A percentile compares a stretch with the other conserved stretches of the same genome.
Evolutionary conservation across 1,140 invertebrate species (phyloP).

Genomic region (Pseudoatta argentina): DNA sequence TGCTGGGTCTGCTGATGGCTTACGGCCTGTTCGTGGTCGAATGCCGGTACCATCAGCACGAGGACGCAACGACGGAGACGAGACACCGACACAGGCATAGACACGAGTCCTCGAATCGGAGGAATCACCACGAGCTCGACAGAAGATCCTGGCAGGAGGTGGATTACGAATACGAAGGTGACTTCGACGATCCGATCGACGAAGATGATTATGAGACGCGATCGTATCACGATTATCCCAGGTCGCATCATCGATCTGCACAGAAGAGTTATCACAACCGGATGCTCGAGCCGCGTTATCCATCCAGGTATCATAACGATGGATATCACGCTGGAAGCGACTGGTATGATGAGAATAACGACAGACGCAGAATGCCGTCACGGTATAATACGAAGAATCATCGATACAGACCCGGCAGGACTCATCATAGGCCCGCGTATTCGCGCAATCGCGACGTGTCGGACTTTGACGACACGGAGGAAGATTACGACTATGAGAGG

Average conservation of each 20-base stretch:
- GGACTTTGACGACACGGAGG: constrained; percentile 54
- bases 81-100: constrained; percentile 79
- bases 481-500: constrained; percentile 59
- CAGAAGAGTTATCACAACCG: constrained; percentile 38
- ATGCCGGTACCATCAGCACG: constrained; percentile 64
- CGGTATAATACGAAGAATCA: constrained; percentile 42
- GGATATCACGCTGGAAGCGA: constrained; percentile 46
- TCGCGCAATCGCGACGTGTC: constrained; percentile 53
- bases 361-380: constrained; percentile 30
- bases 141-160: constrained; percentile 64
- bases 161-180: constrained; percentile 66
- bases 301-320: constrained; percentile 17
- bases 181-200: constrained; percentile 23
- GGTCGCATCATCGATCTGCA: constrained; percentile 41
- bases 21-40: constrained; percentile 65
- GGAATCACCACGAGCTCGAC: constrained; percentile 64
- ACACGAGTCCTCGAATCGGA: constrained; percentile 69
- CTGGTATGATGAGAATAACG: constrained; percentile 48
- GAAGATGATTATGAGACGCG: constrained; percentile 57
- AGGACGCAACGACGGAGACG: constrained; percentile 57
- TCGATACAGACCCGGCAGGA: constrained; percentile 16
- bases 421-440: constrained; percentile 9
- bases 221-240: constrained; percentile 53
- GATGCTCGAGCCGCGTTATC: constrained; percentile 54
- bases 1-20: constrained; percentile 65